Base-by-base conservation (phyloP, 1,140 invertebrate species). In the Dendroctonus ponderosae region DNA sequence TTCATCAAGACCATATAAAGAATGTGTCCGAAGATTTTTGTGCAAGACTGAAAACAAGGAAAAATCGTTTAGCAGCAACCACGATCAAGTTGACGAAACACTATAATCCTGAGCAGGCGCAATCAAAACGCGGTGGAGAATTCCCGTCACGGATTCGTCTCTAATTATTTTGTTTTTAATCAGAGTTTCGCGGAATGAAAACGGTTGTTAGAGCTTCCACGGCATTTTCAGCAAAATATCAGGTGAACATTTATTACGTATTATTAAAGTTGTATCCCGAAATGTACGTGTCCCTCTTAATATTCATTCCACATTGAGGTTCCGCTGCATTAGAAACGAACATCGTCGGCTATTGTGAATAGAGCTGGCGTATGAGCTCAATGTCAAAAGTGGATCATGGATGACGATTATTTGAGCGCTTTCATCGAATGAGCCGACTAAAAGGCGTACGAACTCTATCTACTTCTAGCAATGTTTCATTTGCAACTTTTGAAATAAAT, bases 191-290 rank as follows among this genome's bases (percentile, higher is more conserved):
- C 54, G 44, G 54, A 66, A 66, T 52, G 63, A 59, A 59, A 66
- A 66, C 63, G 63, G 63, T 66, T 59, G 63, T 66, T 66, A 56
- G 39, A 12, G 54, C 49, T 66, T 66, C 63, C 39, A 46, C 8
- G 54, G 48, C 63, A 40, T 52, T 66, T 66, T 66, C 54, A 52
- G 63, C 63, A 38, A 66, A 66, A 66, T 66, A 66, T 66, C 63
- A 66, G 63, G 66, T 62, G 59, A 67, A 67, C 66, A 67, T 67
- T 62, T 67, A 67, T 67, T 67, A 67, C 66, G 62, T 56, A 56
- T 56, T 67, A 67, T 67, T 67, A 67, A 67, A 67, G 58, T 62
- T 67, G 59, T 62, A 67, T 62, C 56, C 59, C 53, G 41, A 9
- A 9, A 26, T n/a, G 52, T 41, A 67, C 66, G 58, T 67, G 66